Percentiles rank a stretch among this genome's conserved stretches.
Conservation (phyloP, 2,113 vertebrate species). For the Nothoprocta pentlandii region DNA sequence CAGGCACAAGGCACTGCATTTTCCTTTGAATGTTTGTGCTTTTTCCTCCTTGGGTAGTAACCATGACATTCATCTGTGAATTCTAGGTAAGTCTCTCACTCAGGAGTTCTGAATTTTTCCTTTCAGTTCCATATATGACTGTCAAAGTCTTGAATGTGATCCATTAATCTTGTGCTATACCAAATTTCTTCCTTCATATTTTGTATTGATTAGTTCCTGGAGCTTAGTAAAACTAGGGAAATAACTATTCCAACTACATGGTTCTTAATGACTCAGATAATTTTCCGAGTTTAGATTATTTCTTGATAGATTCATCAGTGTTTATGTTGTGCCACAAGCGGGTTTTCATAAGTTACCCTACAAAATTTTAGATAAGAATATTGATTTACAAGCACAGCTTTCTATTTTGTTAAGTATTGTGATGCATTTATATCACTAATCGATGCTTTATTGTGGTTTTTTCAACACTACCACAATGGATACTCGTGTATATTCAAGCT, state of each 20-base stretch:
- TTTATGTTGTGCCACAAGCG: neutral
- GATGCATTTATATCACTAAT: neutral
- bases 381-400: neutral
- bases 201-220: slow-evolving; percentile 26
- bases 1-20: neutral
- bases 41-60: neutral
- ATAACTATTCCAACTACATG: neutral
- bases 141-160: slow-evolving; percentile 37
- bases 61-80: neutral
- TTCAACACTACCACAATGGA: neutral
- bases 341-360: neutral
- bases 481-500: neutral
- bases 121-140: slow-evolving; percentile 45
- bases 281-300: neutral
- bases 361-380: neutral
- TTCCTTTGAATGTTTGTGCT: neutral
- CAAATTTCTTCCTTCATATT: slow-evolving; percentile 25
- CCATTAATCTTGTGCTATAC: slow-evolving; percentile 31
- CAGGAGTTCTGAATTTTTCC: neutral
- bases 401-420: neutral
- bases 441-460: neutral
- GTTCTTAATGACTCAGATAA: slow-evolving; percentile 3
- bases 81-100: slow-evolving; percentile 1
- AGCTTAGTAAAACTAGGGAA: neutral
- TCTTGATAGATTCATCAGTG: neutral